Base-by-base conservation (phyloP, 1,140 invertebrate genomes). In the Dinothrombium tinctorium region DNA sequence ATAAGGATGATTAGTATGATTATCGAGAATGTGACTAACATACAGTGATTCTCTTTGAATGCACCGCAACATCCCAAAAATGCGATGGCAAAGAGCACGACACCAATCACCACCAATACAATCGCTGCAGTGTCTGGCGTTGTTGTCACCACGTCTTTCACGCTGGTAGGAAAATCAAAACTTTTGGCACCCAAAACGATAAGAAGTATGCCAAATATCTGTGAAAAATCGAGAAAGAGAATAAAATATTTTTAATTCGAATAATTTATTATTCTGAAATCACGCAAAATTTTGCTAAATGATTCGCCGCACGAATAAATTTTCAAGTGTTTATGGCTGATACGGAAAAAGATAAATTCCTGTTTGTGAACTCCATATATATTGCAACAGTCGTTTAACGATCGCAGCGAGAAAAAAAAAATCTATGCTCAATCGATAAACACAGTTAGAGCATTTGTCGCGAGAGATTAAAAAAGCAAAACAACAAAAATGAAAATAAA, bases 31-130 rank as follows among this genome's bases (percentile, higher is more conserved):
- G 72, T 62, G 23, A 69, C 71, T 7, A 84, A 65, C 53, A 83
- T 67, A 56, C 76, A 75, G 49, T 72, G 67, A 40, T 73, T 80
- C 55, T 82, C 77, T 54, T 74, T 69, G 51, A 81, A 66, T 8
- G 80, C 78, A 28, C 80, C 80, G 54, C 80, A 80, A 52, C 80
- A 84, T 24, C 80, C 80, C 26, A 83, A 57, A 59, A 83, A 81
- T 40, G 76, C 77, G 45, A 83, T 65, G 39, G 82, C 59, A 58
- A 82, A 81, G 50, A 82, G 73, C 47, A 79, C 64, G 19, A 69
- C 69, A 33, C 80, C 79, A 39, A 73, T 69, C n/a, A 68, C 67
- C 44, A 84, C 77, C 29, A 83, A 59, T 28, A 79, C 56, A 28
- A 49, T 42, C 3, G 51, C 44, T 8, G 49, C 42, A 14, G 14